Conservation (phyloP, 2,797 vertebrate species). For the Catharus ustulatus region DNA sequence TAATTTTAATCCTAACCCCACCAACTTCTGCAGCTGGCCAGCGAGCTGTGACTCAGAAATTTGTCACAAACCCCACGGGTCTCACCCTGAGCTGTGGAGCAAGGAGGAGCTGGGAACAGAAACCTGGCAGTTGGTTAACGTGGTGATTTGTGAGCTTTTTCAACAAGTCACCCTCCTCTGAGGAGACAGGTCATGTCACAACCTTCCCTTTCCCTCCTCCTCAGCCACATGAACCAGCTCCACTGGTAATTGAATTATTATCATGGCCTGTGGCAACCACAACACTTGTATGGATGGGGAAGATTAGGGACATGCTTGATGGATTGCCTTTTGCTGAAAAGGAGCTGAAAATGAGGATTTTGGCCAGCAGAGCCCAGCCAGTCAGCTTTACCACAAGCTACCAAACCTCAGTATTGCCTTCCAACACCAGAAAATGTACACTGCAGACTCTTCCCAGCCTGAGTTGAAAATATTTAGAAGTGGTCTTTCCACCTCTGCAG, state of each 20-base stretch:
- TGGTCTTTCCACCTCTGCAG: neutral
- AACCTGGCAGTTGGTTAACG: neutral
- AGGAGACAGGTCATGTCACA: neutral
- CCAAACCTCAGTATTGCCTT: neutral
- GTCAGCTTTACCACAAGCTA: neutral
- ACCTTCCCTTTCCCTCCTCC: neutral
- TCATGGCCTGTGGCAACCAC: neutral
- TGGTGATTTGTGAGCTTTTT: slow-evolving; percentile 11
- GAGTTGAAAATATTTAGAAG: neutral
- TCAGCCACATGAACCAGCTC: neutral
- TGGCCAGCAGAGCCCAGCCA: neutral
- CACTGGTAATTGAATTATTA: neutral
- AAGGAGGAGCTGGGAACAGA: neutral
- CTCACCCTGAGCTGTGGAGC: neutral
- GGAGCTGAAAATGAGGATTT: neutral
- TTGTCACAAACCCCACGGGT: neutral
- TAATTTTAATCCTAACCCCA: neutral
- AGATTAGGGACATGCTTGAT: neutral
- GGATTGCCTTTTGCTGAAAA: neutral
- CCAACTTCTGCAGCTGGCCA: neutral
- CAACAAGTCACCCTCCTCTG: neutral
- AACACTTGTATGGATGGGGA: neutral
- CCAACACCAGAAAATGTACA: neutral
- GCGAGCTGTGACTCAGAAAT: neutral
- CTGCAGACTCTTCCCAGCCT: neutral